Evolutionary conservation across 1,140 invertebrate species (phyloP).

Genomic region (Lerema accius): DNA sequence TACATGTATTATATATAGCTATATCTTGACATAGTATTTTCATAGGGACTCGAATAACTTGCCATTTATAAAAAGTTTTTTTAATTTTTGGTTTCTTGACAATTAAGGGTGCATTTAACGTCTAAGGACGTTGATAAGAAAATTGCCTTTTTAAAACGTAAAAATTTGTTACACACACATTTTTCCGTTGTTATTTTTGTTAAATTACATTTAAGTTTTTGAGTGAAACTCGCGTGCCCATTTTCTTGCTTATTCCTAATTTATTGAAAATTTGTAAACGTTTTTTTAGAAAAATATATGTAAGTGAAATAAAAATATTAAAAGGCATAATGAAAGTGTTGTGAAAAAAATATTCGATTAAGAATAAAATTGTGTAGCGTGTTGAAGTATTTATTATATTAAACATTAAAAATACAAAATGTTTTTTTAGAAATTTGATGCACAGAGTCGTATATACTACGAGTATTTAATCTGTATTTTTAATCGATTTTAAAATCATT

Average conservation of each 20-base stretch:
- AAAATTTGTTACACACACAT: conserved; percentile 17
- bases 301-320: conserved; percentile 8
- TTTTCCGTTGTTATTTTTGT: conserved; percentile 55
- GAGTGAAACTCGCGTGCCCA: conserved; percentile 76
- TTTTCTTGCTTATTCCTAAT: conserved; percentile 72
- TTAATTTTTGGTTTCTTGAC: conserved; percentile 1
- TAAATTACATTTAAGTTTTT: conserved; percentile 44
- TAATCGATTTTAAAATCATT: neutral
- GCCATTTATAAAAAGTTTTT: conserved; percentile 37
- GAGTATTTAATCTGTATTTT: no score
- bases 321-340: conserved; percentile 19
- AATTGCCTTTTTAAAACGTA: neutral
- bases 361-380: conserved; percentile 16
- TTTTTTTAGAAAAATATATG: conserved; percentile 7
- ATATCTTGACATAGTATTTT: conserved; percentile 21
- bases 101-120: neutral
- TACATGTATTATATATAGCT: conserved; percentile 24
- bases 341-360: conserved; percentile 30
- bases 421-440: neutral
- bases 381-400: conserved; percentile 24
- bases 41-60: conserved; percentile 36
- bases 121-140: conserved; percentile 5
- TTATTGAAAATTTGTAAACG: conserved; percentile 50
- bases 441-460: neutral
- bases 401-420: conserved; percentile 15